Percentiles rank a stretch among this genome's conserved stretches.
Conservation (phyloP, 2,888 invertebrate species). For the Caradrina clavipalpis region DNA sequence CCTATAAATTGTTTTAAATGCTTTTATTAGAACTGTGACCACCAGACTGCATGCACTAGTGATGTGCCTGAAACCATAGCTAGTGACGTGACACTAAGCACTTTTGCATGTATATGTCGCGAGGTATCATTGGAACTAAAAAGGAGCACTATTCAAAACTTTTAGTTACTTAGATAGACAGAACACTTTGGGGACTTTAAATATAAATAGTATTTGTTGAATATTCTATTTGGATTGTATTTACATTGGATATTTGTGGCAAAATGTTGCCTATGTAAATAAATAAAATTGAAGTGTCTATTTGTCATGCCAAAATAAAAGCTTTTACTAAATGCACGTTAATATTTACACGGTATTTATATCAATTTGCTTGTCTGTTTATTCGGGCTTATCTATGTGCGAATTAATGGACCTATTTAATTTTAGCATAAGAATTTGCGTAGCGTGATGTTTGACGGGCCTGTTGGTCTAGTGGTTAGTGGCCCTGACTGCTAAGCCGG, state of each 20-base stretch:
- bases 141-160: background rate
- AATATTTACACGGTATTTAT: no score
- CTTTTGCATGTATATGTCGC: constrained; percentile 37
- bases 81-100: constrained; percentile 36
- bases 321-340: no score
- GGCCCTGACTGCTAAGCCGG: no score
- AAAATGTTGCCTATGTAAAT: background rate
- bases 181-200: constrained; percentile 19
- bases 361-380: no score
- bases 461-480: no score
- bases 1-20: background rate
- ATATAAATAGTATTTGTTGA: constrained; percentile 30
- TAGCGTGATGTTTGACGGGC: no score
- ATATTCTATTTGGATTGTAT: constrained; percentile 7
- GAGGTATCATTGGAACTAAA: constrained; percentile 14
- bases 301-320: no score
- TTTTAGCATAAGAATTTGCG: no score
- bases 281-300: background rate
- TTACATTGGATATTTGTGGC: constrained; percentile 1
- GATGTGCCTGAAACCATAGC: background rate
- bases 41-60: constrained; percentile 12
- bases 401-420: no score
- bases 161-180: constrained; percentile 19
- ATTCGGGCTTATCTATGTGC: no score
- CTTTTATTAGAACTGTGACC: background rate